phyloP scores from a whole-genome alignment of 1,140 invertebrate species.

The Latrodectus geometricus region DNA sequence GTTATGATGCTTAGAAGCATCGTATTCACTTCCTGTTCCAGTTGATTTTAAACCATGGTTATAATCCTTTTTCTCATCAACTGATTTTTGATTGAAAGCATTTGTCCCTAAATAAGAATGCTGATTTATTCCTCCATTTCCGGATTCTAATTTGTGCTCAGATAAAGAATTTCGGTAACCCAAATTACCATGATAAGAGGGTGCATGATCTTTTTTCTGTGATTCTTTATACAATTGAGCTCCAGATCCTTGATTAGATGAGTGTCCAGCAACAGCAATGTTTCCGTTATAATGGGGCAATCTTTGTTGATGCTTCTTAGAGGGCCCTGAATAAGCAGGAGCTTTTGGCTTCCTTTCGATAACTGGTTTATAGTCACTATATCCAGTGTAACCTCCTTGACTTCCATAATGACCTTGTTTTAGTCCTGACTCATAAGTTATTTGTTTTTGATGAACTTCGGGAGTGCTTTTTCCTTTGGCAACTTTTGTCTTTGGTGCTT shows the following conservation, averaged over 20 bases:
- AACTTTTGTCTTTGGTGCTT: not conserved
- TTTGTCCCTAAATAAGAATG: not conserved
- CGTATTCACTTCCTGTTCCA: not conserved
- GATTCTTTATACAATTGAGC: too few relatives aligned
- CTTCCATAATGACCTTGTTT: not conserved
- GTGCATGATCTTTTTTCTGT: not conserved
- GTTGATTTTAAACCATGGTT: not conserved
- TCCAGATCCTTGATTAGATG: too few relatives aligned
- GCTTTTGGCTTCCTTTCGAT: not conserved
- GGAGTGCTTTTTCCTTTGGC: not conserved
- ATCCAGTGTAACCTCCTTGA: not conserved
- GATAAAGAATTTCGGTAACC: not conserved
- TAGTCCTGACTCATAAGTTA: not conserved
- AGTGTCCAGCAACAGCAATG: too few relatives aligned
- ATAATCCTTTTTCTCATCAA: not conserved
- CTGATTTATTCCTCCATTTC: not conserved
- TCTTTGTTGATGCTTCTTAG: not conserved
- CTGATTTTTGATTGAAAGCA: not conserved
- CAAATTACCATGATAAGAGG: not conserved
- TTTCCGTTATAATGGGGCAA: too few relatives aligned
- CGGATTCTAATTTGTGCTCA: not conserved
- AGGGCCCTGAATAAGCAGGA: not conserved
- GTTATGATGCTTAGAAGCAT: not conserved
- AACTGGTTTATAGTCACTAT: conserved; percentile 17
- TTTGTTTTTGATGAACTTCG: not conserved